Base-by-base conservation (phyloP, 2,888 invertebrate species). In the Aporophyla nigra region DNA sequence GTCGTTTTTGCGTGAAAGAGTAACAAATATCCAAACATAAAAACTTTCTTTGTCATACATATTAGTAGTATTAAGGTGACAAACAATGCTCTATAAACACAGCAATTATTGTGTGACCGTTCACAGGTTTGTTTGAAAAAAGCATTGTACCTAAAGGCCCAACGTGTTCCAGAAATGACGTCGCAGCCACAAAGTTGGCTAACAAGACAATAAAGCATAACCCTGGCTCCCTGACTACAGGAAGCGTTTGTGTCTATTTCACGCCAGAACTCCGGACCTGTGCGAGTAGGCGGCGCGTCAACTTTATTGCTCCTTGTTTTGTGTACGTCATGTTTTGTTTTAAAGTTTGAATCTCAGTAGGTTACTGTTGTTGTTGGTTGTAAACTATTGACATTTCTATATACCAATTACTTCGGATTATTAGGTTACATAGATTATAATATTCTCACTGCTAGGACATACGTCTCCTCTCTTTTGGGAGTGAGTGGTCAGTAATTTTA, bases 181-280 rank as follows among this genome's bases (percentile, higher is more conserved):
- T 87, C 82, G 78, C 79, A 77, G 72, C 87, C 90, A 89, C 92
- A 92, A 92, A 94, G 93, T 94, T 93, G 83, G 85, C 91, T 91
- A 92, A 93, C 93, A 93, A 93, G 92, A 94, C 94, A 93, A 94
- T 94, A 92, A 92, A 92, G 89, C 91, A 91, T 91, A 93, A 91
- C 93, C 92, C 91, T 89, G 91, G 91, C 89, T 51, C 24, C 19
- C 5, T 27, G 49, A 16, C 91, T 90, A 90, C 92, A 90, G 94
- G 94, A 95, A 92, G 90, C 89, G 91, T 92, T 93, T 90, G 93
- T 92, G 92, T 90, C 90, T 91, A 90, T 92, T 91, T 91, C 92
- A 92, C 92, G 88, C 89, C 83, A 82, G 87, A 88, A 86, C 83
- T 81, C 87, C 72, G 74, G 67, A 73, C 79, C 77, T 72, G 76